A percentile compares a stretch with the other conserved stretches of the same genome.
These are phyloP conservation scores for Glandiceps talaboti DNA, from an alignment of 53 echinoderm and acorn worm species.

Conservation along the genomic window DNA sequence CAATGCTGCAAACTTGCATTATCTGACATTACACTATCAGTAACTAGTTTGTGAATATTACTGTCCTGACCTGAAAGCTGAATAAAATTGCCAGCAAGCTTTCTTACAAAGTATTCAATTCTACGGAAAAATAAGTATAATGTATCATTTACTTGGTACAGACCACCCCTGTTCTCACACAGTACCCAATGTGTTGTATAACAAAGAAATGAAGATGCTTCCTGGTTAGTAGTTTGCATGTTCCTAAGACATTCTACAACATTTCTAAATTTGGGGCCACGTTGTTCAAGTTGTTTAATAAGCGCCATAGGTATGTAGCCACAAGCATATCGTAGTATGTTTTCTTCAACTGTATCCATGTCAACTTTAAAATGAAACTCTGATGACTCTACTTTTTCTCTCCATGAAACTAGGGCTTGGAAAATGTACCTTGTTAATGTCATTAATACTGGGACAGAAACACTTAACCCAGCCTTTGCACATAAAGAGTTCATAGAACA, in stretches of 20 bases:
- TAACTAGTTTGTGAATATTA: neutral
- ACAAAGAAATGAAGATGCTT: neutral
- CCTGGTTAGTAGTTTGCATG: neutral
- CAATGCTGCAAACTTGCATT: neutral
- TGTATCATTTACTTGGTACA: neutral
- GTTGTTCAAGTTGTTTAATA: neutral
- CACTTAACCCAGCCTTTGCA: no score
- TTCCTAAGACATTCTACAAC: neutral
- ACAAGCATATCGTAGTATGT: neutral
- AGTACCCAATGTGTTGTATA: neutral
- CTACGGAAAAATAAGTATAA: neutral
- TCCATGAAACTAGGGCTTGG: neutral
- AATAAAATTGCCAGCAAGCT: neutral
- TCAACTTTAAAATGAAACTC: neutral
- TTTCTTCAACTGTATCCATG: neutral
- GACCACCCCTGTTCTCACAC: neutral
- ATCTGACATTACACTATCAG: neutral
- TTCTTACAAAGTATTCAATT: neutral
- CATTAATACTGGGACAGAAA: no score
- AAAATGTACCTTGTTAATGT: neutral
- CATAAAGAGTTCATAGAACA: neutral
- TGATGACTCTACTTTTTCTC: neutral
- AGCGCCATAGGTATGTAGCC: neutral
- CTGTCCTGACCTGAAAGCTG: neutral
- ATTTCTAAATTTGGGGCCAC: neutral